A percentile compares a stretch with the other conserved stretches of the same genome.
Conservation (phyloP, 2,797 vertebrate genomes). For the Acipenser oxyrinchus region DNA sequence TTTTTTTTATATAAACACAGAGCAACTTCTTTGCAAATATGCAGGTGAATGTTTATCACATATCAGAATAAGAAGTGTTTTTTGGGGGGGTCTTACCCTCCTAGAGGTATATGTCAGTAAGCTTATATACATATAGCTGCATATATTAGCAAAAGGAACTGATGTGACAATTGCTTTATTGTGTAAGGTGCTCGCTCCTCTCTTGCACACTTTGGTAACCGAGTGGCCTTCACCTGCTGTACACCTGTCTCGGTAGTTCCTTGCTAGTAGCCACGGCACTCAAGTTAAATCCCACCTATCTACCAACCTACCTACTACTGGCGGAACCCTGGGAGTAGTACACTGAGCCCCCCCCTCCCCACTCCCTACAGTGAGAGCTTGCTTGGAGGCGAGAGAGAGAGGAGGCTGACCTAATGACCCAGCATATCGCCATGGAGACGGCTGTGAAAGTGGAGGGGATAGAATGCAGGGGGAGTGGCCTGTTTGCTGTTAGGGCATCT, state of each 20-base stretch:
- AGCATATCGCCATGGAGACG: not conserved
- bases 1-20: too few species aligned
- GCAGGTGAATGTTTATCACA: too few species aligned
- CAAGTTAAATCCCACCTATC: not conserved
- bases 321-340: not conserved
- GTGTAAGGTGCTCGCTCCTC: constrained; percentile 75
- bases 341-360: not conserved
- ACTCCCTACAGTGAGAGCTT: not conserved
- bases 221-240: constrained; percentile 54
- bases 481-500: constrained; percentile 23
- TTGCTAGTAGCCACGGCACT: constrained; percentile 20
- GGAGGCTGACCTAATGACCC: constrained; percentile 19
- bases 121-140: too few species aligned
- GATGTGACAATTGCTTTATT: constrained; percentile 64
- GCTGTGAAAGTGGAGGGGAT: constrained; percentile 29
- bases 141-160: too few species aligned
- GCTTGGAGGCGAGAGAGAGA: constrained; percentile 6
- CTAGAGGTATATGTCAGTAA: too few species aligned
- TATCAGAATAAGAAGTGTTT: too few species aligned
- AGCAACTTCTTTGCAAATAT: too few species aligned
- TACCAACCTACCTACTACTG: constrained; percentile 27
- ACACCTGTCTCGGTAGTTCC: constrained; percentile 21
- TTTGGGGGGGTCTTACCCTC: too few species aligned
- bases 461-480: constrained; percentile 16
- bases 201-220: constrained; percentile 73